Evolutionary conservation across 2,113 vertebrate genomes (phyloP), one percentile per base, ranked within the genome.

Genomic region (Anoura caudifer): DNA sequence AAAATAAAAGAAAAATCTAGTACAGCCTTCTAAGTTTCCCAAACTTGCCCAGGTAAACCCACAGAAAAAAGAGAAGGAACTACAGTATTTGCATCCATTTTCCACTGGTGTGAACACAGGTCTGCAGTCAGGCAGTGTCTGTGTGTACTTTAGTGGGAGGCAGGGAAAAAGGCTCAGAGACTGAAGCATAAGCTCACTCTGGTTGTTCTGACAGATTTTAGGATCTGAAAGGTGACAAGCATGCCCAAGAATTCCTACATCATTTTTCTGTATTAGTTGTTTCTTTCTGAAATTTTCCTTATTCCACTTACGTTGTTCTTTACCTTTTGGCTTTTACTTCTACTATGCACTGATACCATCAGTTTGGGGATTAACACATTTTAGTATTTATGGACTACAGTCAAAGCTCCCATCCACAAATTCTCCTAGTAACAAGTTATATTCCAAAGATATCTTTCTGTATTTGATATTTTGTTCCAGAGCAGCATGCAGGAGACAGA

Each of bases 251-350:
- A 3, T 38, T 88, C 59, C 22, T 72, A 61, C 12, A 26, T 1
- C 26, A 65, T 31, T 56, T 76, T 90, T 92, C 85, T 65, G 7
- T 75, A 65, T 38, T 59, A 91, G 45, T 47, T 95, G 11, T 91
- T 47, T 38, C 26, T 84, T n/a, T 91, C n/a, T 50, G 50, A 93
- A 90, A 95, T 31, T 72, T 31, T 81, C 33, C 26, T 36, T 52
- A 80, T 72, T 88, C 52, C 5, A 76, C 61, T 47, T 54, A 50
- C 2, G 50, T 15, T 41, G 20, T 33, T 65, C 72, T 26, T 84
- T 93, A 70, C 47, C 17, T 92, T 92, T 88, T 76, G 77, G 24
- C 31, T 95, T 95, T 92, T 77, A 87, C 63, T 95, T 93, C 50
- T 88, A 17, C 36, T 16, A 73, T 72, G 87, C 12, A 72, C 13